A percentile compares a stretch with the other conserved stretches of the same genome.
Conservation (phyloP, 2,888 invertebrate species). For the Cerceris rybyensis region DNA sequence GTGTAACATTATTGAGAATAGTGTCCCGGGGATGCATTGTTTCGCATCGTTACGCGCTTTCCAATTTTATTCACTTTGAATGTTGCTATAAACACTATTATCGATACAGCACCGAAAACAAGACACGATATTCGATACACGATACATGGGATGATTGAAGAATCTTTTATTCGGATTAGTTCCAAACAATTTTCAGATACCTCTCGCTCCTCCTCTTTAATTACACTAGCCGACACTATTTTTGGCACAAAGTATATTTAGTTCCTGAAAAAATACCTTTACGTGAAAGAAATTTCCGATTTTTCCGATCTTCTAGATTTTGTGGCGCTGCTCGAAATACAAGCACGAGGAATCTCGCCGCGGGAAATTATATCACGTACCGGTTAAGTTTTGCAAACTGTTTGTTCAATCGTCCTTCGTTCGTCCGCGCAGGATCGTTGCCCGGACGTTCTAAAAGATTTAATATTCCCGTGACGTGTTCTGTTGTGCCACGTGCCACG, state of each 20-base stretch:
- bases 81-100: slow-evolving; percentile 49
- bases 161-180: not conserved
- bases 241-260: no score
- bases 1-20: slow-evolving; percentile 44
- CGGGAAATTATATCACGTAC: slow-evolving; percentile 53
- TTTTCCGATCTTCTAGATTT: not conserved
- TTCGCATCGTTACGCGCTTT: slow-evolving; percentile 32
- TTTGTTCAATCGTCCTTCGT: slow-evolving; percentile 35
- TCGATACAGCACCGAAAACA: slow-evolving; percentile 36
- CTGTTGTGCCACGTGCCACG: no score
- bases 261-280: no score
- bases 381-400: slow-evolving; percentile 34
- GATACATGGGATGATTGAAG: not conserved
- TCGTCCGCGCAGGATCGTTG: not conserved
- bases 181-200: no score
- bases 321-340: slow-evolving; percentile 30
- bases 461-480: no score
- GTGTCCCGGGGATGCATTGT: slow-evolving; percentile 28
- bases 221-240: no score
- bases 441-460: not conserved
- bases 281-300: not conserved
- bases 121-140: slow-evolving; percentile 22
- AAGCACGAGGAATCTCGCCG: slow-evolving; percentile 52
- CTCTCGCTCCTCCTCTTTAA: no score
- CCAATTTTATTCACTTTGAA: slow-evolving; percentile 55